Evolutionary conservation across 2,113 vertebrate genomes (phyloP), one percentile per base, ranked within the genome.

Genomic region (Mus spicilegus): DNA sequence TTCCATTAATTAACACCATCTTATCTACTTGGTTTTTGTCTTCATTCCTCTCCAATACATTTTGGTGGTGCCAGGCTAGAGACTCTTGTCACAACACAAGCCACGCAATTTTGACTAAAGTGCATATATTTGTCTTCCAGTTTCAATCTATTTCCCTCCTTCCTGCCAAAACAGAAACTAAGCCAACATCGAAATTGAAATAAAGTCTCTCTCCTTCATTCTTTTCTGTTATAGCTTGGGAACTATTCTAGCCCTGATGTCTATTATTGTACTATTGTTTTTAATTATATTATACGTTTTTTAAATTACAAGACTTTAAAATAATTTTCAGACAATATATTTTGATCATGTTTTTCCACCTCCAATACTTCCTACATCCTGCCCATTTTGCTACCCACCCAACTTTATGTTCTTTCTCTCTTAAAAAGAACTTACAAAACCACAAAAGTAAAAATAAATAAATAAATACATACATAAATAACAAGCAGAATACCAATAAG

Each of bases 1-100:
- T 63, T 92, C 90, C 73, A 95, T 91, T 96, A 93, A 91, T 96
- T 97, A 90, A 46, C 76, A 86, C 81, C 91, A 91, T 94, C 49
- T 93, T 92, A 90, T 90, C 81, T 88, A n/a, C 89, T 73, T 94
- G 91, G 58, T 63, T 90, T 87, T 95, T 90, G 90, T 85, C 92
- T 87, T 63, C 81, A 85, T 90, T 97, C 91, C 76, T 84, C 81
- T 94, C 72, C 42, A 67, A 16, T 82, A 73, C 30, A 77, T 72
- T 93, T 89, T 14, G 42, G 89, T 93, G 28, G 22, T 56, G 20
- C 36, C 73, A 63, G 56, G 78, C 67, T 39, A 65, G 22, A 73
- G 46, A 72, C 49, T 94, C 51, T 77, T 51, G 89, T 96, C 91
- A 94, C 75, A 87, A 84, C 36, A 91, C 33, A 85, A 93, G 89